Evolutionary conservation across 2,888 invertebrate species (phyloP), one percentile per base, ranked within the genome.

Genomic region (Clostera curtula): DNA sequence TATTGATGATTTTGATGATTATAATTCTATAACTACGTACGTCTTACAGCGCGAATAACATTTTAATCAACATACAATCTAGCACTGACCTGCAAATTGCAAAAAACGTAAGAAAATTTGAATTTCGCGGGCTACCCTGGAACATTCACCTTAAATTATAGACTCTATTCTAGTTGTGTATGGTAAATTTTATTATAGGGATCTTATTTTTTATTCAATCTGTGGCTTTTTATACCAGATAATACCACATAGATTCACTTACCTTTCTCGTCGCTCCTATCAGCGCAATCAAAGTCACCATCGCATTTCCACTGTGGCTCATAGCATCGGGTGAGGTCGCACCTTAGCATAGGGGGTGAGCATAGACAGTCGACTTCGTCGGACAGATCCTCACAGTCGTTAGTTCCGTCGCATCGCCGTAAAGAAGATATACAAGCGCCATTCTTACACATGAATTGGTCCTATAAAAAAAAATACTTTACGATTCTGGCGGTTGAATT

Each of bases 271-370:
- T 91, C 90, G 11, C 87, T 87, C 50, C 86, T 88, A 53, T 91
- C 93, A 0, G 76, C 66, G 56, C 95, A 96, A 69, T 96, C 95
- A 22, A 85, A 69, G 35, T 90, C 90, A 2, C 90, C 90, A 59
- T 95, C 94, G 73, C 96, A 96, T 13, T 86, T 86, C 88, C 91
- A 92, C 19, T 89, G 87, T 27, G 86, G 84, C 36, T 92, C 87
- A 51, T 93, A 90, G 56, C 93, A 93, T 2, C 84, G 85, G 17
- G 85, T 85, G 47, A 86, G 86, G 24, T 76, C 80, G 54, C 94
- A 94, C 36, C 85, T 77, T 33, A 93, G 89, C 75, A 92, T 89
- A 10, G 90, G 88, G 7, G 85, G 66, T 12, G 82, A 73, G 43
- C 92, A 92, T 15, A 57, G 32, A 21, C 92, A 92, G 31, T 88